Evolutionary conservation across 2,797 vertebrate genomes (phyloP), one percentile per base, ranked within the genome.

Genomic region (Pangasius macronema): DNA sequence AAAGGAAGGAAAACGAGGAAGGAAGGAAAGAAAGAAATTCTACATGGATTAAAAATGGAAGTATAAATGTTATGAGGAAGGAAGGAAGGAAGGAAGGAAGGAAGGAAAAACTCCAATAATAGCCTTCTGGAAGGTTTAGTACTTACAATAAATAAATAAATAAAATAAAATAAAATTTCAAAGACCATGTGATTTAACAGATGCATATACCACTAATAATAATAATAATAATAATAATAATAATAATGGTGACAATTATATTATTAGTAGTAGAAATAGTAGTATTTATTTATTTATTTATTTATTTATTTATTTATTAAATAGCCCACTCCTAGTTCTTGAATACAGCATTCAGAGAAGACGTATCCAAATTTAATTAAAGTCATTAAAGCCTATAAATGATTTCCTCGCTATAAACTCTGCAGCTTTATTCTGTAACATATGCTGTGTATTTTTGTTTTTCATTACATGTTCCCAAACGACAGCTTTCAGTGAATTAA

Each of bases 401-500:
- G 3, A 13, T 59, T 39, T 36, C 10, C 39, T 39, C 20, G 7
- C 30, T 14, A 33, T 14, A 80, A 57, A 36, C 33, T 6, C 77
- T 80, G 53, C 16, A 36, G 76, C n/a, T 80, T 59, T 7, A 27
- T 81, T 24, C 42, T 39, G 0, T 3, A 39, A 59, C 53, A 80
- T 63, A n/a, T 5, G 36, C 2, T 61, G 57, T 61, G 57, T 42
- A 8, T 42, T 80, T 22, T 20, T 4, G n/a, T 61, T 79, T 30
- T 55, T 80, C 4, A 57, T 77, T 39, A 30, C 75, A 80, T 65
- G 73, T 89, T 84, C 57, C 51, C 14, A 51, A 16, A 11, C 46
- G 24, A 33, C 51, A 33, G 49, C 73, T 77, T 83, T 85, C 36
- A 24, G 33, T 65, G 46, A 81, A 83, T 85, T 86, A 83, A 84